phyloP scores from a whole-genome alignment of 2,113 vertebrate genomes.

The Gallinago jamesoni region DNA sequence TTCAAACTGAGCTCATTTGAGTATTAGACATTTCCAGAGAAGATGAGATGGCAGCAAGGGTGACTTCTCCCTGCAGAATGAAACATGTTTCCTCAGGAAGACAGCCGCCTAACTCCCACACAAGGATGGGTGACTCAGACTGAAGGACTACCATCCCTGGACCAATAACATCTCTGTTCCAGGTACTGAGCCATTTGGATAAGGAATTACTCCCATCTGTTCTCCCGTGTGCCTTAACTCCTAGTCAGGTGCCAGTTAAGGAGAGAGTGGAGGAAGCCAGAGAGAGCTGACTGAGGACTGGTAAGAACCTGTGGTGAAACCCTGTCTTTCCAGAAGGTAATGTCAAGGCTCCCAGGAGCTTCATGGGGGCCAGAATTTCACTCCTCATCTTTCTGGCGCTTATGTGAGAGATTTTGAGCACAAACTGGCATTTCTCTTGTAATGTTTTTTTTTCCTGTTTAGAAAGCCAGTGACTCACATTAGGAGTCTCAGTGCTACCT shows the following conservation, averaged over 20 bases:
- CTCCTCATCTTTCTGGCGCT: not conserved
- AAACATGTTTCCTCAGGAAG: conserved; percentile 47
- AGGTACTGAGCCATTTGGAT: not conserved
- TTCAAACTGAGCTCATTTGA: not conserved
- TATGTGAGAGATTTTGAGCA: not conserved
- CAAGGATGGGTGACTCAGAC: conserved; percentile 35
- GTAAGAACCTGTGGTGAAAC: not conserved
- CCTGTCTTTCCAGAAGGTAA: not conserved
- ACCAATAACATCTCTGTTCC: not conserved
- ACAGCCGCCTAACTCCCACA: conserved; percentile 34
- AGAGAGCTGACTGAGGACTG: not conserved
- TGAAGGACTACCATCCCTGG: not conserved
- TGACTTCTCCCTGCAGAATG: conserved; percentile 39
- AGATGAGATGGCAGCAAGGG: not conserved
- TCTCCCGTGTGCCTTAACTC: not conserved
- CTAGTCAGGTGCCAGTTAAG: not conserved
- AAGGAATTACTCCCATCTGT: conserved; percentile 28
- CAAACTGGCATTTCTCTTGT: not conserved
- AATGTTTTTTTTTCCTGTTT: not conserved
- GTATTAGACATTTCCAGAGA: not conserved
- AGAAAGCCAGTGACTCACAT: not conserved
- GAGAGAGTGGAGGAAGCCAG: not conserved
- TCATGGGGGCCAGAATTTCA: not conserved
- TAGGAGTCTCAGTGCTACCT: not conserved
- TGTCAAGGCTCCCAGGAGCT: not conserved